Conservation (phyloP, 2,888 invertebrate genomes). For the Sminthurinus aureus region DNA sequence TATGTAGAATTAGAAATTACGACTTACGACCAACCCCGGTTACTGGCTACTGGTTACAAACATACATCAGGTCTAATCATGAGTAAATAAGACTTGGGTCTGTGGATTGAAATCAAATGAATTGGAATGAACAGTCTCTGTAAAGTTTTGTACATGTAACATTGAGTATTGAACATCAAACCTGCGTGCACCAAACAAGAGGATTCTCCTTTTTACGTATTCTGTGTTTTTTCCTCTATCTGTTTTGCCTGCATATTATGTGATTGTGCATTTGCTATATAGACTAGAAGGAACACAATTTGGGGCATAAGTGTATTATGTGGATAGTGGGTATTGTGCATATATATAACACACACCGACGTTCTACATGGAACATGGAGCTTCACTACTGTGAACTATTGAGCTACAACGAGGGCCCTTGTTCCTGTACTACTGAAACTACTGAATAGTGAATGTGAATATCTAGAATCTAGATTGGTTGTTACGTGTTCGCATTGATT, state of each 20-base stretch:
- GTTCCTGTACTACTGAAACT: slow-evolving; percentile 5
- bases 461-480: slow-evolving; percentile 30
- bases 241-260: not conserved
- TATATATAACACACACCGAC: no score
- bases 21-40: not conserved
- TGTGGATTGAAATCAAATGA: slow-evolving; percentile 38
- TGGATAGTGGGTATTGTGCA: no score
- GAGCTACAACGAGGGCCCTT: no score
- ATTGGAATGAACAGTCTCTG: slow-evolving; percentile 20
- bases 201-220: slow-evolving; percentile 1
- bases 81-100: slow-evolving; percentile 36
- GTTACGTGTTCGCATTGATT: slow-evolving; percentile 37
- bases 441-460: slow-evolving; percentile 14
- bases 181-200: not conserved
- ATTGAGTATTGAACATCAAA: not conserved
- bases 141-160: not conserved
- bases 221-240: slow-evolving; percentile 11
- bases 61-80: slow-evolving; percentile 21
- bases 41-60: not conserved
- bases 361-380: no score
- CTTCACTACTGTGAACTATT: no score
- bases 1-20: slow-evolving; percentile 26
- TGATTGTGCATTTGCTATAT: no score
- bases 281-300: no score
- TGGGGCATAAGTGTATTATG: no score